Base-by-base conservation (phyloP, 2,888 invertebrate genomes). In the Dendrolimus pini region DNA sequence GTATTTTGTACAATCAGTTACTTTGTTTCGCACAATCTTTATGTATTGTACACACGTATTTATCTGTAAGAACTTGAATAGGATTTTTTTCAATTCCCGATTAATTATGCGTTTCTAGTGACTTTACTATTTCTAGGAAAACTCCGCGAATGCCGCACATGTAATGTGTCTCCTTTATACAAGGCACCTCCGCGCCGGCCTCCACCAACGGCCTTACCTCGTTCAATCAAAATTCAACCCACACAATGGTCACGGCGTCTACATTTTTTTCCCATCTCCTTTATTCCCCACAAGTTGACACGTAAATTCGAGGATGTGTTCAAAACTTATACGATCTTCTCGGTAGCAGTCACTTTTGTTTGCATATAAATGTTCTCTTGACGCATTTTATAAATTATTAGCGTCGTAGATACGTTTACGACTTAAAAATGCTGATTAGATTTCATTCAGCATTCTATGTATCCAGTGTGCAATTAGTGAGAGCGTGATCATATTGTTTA, bases 241-340 rank as follows among this genome's bases (percentile, higher is more conserved):
- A 72, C 81, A 72, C 72, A 69, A 67, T 65, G 69, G 70, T 61
- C 66, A 67, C 71, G 69, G 67, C 72, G 69, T 68, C 72, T 66
- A 68, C 66, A 70, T 74, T 79, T 81, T 78, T 80, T 78, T 72
- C 74, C 72, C 71, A 73, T 74, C 75, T 77, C 72, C 74, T 63
- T 67, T 69, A 73, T 74, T 75, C 69, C 76, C 74, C 77, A 70
- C 77, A 71, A 77, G 75, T 80, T 80, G 79, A 81, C 80, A 80
- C 81, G 76, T 78, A 68, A 70, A 69, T 71, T 70, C 65, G 75
- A 78, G 80, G 79, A 83, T 79, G 78, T 80, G 71, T 69, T 78
- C 78, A 78, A 80, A 80, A 78, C 64, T 65, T 69, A 66, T 65
- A 72, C 67, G 69, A 64, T 63, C 62, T 71, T 75, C 73, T 72